phyloP scores from a whole-genome alignment of 2,888 invertebrate genomes.

The Frankliniella intonsa region DNA sequence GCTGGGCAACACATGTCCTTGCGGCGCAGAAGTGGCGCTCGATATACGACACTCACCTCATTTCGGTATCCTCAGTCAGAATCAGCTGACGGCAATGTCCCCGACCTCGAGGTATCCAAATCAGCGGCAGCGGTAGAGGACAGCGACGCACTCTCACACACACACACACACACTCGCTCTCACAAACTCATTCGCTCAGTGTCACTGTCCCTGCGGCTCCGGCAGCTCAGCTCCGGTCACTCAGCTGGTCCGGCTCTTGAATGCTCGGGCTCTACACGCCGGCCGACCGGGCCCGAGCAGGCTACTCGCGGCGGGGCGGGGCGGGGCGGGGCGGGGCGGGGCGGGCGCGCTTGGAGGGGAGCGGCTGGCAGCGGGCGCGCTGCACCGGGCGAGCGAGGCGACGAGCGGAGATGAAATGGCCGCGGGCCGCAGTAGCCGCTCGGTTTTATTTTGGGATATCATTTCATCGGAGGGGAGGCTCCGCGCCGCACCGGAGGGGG shows the following conservation, averaged over 20 bases:
- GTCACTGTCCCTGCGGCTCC: no score
- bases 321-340: background rate
- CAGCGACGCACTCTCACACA: background rate
- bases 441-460: conserved; percentile 20
- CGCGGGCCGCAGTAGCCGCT: background rate
- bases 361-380: background rate
- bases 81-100: no score
- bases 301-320: background rate
- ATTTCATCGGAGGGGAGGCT: background rate
- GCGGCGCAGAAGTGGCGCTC: no score
- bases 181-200: background rate
- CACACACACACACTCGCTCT: background rate
- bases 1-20: no score
- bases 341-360: background rate
- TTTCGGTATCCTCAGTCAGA: background rate
- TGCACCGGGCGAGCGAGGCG: background rate
- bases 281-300: no score
- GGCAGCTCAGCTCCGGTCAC: no score
- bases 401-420: background rate
- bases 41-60: background rate
- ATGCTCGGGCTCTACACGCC: no score
- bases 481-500: background rate
- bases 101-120: no score
- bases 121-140: background rate
- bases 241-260: no score